A percentile compares a stretch with the other conserved stretches of the same genome.
Evolutionary conservation across 2,797 vertebrate species (phyloP).

Genomic region (Falco berigora): DNA sequence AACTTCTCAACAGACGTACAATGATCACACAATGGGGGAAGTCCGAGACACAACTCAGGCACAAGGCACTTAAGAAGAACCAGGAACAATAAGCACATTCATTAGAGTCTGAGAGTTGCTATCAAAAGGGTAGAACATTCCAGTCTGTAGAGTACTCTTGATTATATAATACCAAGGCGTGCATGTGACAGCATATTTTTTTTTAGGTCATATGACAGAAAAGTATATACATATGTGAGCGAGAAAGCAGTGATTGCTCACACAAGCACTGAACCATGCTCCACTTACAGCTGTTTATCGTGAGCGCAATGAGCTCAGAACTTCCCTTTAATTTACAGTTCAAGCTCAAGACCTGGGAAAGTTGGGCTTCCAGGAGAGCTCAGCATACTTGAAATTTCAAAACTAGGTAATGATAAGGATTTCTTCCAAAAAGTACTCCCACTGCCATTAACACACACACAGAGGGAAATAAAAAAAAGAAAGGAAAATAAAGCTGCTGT

Average conservation of each 20-base stretch:
- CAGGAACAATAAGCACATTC: rapidly evolving
- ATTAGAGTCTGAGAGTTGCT: background rate
- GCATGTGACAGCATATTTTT: rapidly evolving
- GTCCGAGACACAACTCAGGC: background rate
- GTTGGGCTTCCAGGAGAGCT: background rate
- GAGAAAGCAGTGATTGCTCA: background rate
- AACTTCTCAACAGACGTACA: background rate
- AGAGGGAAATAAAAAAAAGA: too few relatives aligned
- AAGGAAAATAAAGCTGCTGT: background rate
- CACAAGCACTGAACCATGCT: rapidly evolving
- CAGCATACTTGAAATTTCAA: background rate
- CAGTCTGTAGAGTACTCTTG: rapidly evolving
- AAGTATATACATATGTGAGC: rapidly evolving
- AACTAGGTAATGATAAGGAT: background rate
- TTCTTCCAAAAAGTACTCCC: background rate
- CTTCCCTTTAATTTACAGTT: background rate
- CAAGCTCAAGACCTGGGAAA: background rate
- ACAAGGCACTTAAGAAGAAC: background rate
- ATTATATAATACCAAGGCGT: rapidly evolving
- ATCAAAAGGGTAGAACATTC: background rate
- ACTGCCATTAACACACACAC: background rate
- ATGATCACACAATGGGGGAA: rapidly evolving
- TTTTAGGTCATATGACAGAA: background rate
- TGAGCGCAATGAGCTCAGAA: background rate
- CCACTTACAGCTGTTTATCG: background rate